Percentiles rank a stretch among this genome's conserved stretches.
These are phyloP conservation scores for Euglossa dilemma DNA, from an alignment of 1,140 invertebrate species.

Conservation along the genomic window DNA sequence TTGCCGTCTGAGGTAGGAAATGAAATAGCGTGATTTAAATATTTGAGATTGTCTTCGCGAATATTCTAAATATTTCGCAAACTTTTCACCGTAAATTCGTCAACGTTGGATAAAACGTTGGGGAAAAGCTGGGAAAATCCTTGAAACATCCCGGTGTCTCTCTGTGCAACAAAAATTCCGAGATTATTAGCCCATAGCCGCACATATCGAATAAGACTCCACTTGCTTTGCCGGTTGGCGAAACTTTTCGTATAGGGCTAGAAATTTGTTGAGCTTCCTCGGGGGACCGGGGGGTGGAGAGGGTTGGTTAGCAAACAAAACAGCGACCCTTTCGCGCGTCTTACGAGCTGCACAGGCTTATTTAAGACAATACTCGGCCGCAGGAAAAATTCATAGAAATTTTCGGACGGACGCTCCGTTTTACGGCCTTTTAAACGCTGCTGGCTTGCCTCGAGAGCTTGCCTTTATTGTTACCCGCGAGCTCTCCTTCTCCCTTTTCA, in stretches of 20 bases:
- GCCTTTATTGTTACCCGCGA: conserved; percentile 15
- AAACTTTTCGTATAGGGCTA: neutral
- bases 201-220: neutral
- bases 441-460: conserved; percentile 9
- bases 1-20: no score
- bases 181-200: neutral
- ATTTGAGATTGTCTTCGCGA: no score
- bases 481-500: no score
- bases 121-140: no score
- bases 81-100: no score
- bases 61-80: no score
- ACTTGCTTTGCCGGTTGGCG: neutral
- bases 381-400: conserved; percentile 23
- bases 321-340: conserved; percentile 10
- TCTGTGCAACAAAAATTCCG: no score
- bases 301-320: neutral
- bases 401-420: conserved; percentile 21
- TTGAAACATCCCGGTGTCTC: no score
- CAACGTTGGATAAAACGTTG: no score
- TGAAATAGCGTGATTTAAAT: no score
- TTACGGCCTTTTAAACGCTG: conserved; percentile 14
- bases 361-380: conserved; percentile 5
- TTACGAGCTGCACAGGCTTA: neutral
- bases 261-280: neutral
- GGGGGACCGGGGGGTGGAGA: no score